Conservation (phyloP, 1,140 invertebrate genomes). For the Acromyrmex echinatior region DNA sequence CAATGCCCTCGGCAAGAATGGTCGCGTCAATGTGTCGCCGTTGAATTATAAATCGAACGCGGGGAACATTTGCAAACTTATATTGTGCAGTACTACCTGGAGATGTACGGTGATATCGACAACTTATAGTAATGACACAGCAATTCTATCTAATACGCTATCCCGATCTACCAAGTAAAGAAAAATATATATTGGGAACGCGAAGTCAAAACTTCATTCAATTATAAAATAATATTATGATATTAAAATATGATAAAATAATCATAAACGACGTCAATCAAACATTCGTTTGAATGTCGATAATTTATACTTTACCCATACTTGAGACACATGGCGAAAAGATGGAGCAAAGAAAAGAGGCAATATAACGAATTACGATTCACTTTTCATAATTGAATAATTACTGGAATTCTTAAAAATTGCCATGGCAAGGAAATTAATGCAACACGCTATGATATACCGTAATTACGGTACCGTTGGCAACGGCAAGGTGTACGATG, state of each 20-base stretch:
- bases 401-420: slow-evolving; percentile 1
- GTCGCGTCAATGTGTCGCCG: slow-evolving; percentile 68
- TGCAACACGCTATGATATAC: slow-evolving; percentile 4
- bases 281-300: neutral
- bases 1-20: slow-evolving; percentile 71
- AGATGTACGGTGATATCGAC: slow-evolving; percentile 24
- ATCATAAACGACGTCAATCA: neutral
- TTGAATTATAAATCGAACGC: slow-evolving; percentile 77
- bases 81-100: neutral
- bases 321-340: neutral
- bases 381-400: slow-evolving; percentile 22
- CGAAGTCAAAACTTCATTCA: neutral
- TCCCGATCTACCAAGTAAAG: neutral
- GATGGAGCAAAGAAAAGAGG: neutral
- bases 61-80: slow-evolving; percentile 57
- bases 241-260: neutral
- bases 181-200: neutral
- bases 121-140: slow-evolving; percentile 15
- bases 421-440: neutral
- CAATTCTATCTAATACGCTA: neutral
- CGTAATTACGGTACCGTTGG: slow-evolving; percentile 29
- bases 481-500: neutral
- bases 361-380: neutral
- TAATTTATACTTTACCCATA: neutral
- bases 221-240: neutral